Conservation (phyloP, 2,888 invertebrate species). For the Dryobotodes eremita region DNA sequence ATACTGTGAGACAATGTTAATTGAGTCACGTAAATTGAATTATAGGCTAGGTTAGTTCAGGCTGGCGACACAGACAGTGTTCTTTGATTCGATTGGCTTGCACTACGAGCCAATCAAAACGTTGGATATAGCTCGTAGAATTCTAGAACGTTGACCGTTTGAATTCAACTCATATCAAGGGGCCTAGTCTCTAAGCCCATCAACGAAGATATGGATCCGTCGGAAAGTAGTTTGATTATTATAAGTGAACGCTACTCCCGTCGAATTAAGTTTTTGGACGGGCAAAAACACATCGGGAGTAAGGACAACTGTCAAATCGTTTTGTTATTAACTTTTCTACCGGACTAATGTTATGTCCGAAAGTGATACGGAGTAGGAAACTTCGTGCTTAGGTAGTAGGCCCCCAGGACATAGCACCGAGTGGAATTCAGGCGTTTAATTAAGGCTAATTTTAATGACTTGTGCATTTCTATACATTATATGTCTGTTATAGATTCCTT, state of each 20-base stretch:
- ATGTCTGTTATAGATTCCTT: background rate
- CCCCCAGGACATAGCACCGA: too few relatives aligned
- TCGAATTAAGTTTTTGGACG: too few relatives aligned
- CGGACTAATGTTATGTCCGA: too few relatives aligned
- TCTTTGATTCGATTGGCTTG: conserved; percentile 33
- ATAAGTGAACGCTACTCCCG: too few relatives aligned
- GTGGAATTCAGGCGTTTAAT: background rate
- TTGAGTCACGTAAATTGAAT: conserved; percentile 30
- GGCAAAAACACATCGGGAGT: too few relatives aligned
- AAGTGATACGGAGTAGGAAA: too few relatives aligned
- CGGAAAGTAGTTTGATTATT: too few relatives aligned
- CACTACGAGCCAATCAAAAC: conserved; percentile 22
- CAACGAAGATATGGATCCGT: too few relatives aligned
- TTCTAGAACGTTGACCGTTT: conserved; percentile 6
- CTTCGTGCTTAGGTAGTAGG: too few relatives aligned
- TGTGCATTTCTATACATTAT: background rate
- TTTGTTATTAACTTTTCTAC: too few relatives aligned
- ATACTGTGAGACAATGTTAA: conserved; percentile 8
- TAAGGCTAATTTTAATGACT: background rate
- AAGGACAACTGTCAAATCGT: too few relatives aligned
- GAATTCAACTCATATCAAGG: conserved; percentile 2
- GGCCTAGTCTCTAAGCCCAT: too few relatives aligned
- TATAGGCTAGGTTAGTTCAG: conserved; percentile 10
- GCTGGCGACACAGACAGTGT: background rate
- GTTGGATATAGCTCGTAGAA: conserved; percentile 1